Evolutionary conservation across 2,888 invertebrate genomes (phyloP), one percentile per base, ranked within the genome.

Genomic region (Chymomyza fuscimana): DNA sequence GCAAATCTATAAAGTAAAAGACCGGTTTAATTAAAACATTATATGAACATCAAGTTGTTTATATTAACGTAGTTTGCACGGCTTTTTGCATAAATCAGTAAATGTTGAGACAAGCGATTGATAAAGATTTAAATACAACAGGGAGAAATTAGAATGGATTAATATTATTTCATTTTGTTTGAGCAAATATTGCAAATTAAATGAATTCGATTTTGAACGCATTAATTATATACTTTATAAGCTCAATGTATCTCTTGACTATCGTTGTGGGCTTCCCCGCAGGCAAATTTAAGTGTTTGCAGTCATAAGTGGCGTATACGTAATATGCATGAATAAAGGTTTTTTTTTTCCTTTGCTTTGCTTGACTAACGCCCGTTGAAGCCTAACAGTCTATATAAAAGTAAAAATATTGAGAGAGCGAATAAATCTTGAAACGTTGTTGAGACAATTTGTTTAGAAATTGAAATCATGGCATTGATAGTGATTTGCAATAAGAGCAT

Each of bases 1-100:
- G 40, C 40, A 46, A 46, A 46, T 46, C 40, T 46, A 46, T 12
- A 46, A 46, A 46, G 40, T 46, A 12, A 12, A 40, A 46, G 12
- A 75, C 72, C 60, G 69, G 77, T 72, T 79, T 16, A 22, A 50
- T 59, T 32, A 69, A 66, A 66, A 54, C 67, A 63, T 74, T 70
- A 64, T 65, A 70, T 63, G 51, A 51, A 52, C 66, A 46, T 10
- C 4, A 59, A 59, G 29, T 54, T 62, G 70, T 40, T 61, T 36
- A 64, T 67, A 60, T 73, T 65, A 32, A 7, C 32, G 32, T 32
- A 69, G 70, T 54, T 77, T 60, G 67, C 56, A 32, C 58, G 62
- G 15, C 40, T 12, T 25, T 66, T 63, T 67, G 71, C 70, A 79
- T 79, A 75, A 71, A 74, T 74, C 59, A 74, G 65, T 54, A 69